These are phyloP conservation scores for Coregonus sp. DNA, from an alignment of 2,797 vertebrate species.

Conservation along the genomic window DNA sequence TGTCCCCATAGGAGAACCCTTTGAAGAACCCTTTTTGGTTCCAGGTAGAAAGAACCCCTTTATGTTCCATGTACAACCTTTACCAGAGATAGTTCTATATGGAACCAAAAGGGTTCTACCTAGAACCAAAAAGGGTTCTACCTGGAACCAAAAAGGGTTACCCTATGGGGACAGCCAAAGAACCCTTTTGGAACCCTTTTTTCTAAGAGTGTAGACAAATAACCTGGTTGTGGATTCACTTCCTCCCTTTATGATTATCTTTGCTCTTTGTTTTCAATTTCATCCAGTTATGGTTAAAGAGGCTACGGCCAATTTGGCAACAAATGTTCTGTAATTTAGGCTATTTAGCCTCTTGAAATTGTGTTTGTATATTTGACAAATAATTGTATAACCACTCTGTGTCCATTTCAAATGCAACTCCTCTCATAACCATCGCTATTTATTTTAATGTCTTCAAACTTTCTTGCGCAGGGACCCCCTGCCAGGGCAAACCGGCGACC, in stretches of 20 bases:
- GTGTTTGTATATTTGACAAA: neutral
- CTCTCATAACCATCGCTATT: neutral
- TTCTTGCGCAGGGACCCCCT: too few relatives aligned
- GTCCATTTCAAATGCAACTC: neutral
- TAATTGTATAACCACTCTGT: neutral
- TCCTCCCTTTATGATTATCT: neutral
- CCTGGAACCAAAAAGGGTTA: too few relatives aligned
- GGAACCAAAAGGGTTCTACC: too few relatives aligned
- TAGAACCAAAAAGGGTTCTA: too few relatives aligned
- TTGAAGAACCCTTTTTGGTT: too few relatives aligned
- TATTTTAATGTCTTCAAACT: neutral
- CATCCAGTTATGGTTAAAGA: neutral
- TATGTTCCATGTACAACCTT: too few relatives aligned
- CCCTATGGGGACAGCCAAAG: too few relatives aligned
- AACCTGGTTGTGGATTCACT: conserved; percentile 30
- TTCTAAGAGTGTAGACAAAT: conserved; percentile 10
- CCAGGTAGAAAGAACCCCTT: too few relatives aligned
- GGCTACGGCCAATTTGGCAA: neutral
- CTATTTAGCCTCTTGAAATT: neutral
- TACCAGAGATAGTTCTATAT: too few relatives aligned
- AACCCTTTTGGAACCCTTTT: too few relatives aligned
- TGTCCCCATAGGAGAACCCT: too few relatives aligned
- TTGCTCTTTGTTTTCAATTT: neutral
- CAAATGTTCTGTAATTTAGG: neutral
- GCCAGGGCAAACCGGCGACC: too few relatives aligned